phyloP scores from a whole-genome alignment of 2,888 invertebrate genomes.

The Druceiella hillmani region DNA sequence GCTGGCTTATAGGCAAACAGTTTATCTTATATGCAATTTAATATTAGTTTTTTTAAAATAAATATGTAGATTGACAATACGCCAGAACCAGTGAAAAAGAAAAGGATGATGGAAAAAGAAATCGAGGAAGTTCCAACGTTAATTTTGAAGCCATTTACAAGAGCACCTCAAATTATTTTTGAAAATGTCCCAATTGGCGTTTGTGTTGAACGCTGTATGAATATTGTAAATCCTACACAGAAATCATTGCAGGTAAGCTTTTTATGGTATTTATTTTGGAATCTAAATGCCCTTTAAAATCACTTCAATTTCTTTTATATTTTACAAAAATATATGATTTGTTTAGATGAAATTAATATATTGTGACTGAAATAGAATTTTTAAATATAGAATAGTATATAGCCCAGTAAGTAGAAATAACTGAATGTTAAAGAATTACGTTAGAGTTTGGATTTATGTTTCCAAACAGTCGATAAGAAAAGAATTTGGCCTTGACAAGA shows the following conservation, averaged over 20 bases:
- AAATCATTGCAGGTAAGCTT: conserved; percentile 36
- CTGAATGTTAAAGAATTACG: no score
- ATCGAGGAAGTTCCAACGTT: conserved; percentile 49
- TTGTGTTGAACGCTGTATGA: conserved; percentile 47
- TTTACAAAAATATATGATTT: not conserved
- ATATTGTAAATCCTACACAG: conserved; percentile 54
- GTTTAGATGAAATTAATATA: not conserved
- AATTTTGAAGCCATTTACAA: conserved; percentile 60
- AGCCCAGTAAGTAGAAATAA: no score
- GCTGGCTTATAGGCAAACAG: no score
- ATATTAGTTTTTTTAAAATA: no score
- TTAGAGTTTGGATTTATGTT: no score
- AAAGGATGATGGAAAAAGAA: conserved; percentile 35
- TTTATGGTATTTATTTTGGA: not conserved
- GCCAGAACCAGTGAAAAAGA: conserved; percentile 39
- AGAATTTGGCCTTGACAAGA: no score
- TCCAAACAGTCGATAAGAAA: no score
- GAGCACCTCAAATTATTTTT: conserved; percentile 61
- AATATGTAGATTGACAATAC: conserved; percentile 51
- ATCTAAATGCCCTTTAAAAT: not conserved
- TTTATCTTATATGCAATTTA: no score
- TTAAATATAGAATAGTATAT: no score
- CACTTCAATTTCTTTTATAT: not conserved
- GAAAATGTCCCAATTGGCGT: conserved; percentile 58
- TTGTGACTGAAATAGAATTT: no score